These are phyloP conservation scores for Parazoanthus darwini DNA, from an alignment of 92 coral and sea anemone genomes.

Conservation along the genomic window DNA sequence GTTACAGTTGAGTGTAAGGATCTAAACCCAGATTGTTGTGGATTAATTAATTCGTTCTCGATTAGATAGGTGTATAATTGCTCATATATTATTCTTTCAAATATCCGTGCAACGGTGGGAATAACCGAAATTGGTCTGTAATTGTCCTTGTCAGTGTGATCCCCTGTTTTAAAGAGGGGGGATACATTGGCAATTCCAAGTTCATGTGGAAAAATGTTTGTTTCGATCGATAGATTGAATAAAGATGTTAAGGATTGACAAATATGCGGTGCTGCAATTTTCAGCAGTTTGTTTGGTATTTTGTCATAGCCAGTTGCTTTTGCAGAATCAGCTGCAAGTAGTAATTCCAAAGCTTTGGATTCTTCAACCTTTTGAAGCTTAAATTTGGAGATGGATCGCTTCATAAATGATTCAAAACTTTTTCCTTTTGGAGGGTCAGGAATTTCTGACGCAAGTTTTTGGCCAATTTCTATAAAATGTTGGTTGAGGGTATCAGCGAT, in stretches of 20 bases:
- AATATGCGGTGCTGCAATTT: no score
- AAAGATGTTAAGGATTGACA: no score
- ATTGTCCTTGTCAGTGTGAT: no score
- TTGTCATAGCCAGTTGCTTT: background rate
- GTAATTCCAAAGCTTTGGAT: constrained; percentile 11
- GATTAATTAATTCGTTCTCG: constrained; percentile 35
- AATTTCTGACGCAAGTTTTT: constrained; percentile 49
- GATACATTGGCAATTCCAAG: no score
- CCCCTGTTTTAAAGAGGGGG: no score
- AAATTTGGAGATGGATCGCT: background rate
- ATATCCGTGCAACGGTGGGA: background rate
- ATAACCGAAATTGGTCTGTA: background rate
- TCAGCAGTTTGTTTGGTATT: background rate
- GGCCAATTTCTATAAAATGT: constrained; percentile 45
- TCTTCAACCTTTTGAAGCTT: no score
- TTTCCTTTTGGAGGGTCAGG: constrained; percentile 8
- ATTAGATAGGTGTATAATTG: constrained; percentile 14
- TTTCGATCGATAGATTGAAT: no score
- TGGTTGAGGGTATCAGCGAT: constrained; percentile 43
- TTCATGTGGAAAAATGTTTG: no score
- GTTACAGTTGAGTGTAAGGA: constrained; percentile 34
- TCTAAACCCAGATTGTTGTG: constrained; percentile 36
- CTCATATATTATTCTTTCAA: constrained; percentile 35
- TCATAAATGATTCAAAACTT: constrained; percentile 18
- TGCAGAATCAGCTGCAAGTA: constrained; percentile 15